Evolutionary conservation across 2,113 vertebrate genomes (phyloP), one percentile per base, ranked within the genome.

Genomic region (Monopterus albus): DNA sequence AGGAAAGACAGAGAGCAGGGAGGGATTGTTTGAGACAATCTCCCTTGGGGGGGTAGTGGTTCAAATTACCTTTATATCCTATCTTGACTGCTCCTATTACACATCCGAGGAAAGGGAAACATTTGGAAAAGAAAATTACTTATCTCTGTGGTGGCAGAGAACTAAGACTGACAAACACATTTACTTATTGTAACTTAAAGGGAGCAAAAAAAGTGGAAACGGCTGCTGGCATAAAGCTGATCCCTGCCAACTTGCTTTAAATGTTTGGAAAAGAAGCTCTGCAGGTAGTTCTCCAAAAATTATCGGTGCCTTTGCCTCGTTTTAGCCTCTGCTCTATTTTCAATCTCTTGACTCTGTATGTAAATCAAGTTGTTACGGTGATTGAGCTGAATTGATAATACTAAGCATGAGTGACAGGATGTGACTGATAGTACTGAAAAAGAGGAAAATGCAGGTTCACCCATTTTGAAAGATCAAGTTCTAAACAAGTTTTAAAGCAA

Each of bases 21-120:
- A 94, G 95, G 95, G 96, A 95, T 94, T 94, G 93, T 94, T 93
- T 90, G 94, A 95, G 95, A 96, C 96, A 96, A 95, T 96, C 96
- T 96, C 96, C 95, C 95, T 95, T 79, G 80, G 93, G 94, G 95
- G 87, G 83, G 94, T 95, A 81, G 95, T 95, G 94, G 91, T 95
- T 95, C 93, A 72, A 88, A 90, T 92, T 93, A 93, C 92, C 92
- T 93, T 93, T 93, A 89, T 91, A 93, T 93, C 92, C 92, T 93
- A 93, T 93, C 92, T 93, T 93, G 90, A 92, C 92, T 86, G 92
- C 91, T 92, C 88, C 89, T 93, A 90, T 89, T 90, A 91, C 89
- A 90, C 87, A 86, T 79, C 84, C 88, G 87, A 88, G 85, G 87
- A 90, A 82, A 89, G 83, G 91, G 94, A 96, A 96, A 96, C 96